A percentile compares a stretch with the other conserved stretches of the same genome.
phyloP scores from a whole-genome alignment of 2,888 invertebrate genomes.

The Habrosyne pyritoides region DNA sequence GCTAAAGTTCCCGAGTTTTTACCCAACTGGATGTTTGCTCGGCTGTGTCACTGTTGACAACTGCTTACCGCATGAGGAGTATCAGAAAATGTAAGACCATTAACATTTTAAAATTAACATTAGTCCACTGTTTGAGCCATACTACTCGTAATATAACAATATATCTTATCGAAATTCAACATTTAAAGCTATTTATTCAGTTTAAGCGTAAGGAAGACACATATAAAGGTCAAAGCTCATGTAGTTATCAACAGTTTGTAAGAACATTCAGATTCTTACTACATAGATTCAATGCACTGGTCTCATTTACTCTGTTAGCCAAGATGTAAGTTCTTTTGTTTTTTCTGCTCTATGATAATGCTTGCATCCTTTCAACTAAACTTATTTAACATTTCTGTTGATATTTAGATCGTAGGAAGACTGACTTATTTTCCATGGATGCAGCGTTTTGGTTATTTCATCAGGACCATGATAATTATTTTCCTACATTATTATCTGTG shows the following conservation, averaged over 20 bases:
- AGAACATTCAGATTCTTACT: too few relatives aligned
- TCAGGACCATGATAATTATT: background rate
- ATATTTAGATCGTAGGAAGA: background rate
- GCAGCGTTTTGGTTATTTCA: background rate
- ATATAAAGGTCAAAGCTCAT: too few relatives aligned
- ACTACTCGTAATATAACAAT: too few relatives aligned
- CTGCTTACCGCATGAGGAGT: slow-evolving; percentile 94
- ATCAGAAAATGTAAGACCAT: slow-evolving; percentile 82
- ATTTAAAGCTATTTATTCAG: too few relatives aligned
- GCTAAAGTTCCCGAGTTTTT: slow-evolving; percentile 90
- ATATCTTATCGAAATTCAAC: too few relatives aligned
- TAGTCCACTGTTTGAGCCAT: too few relatives aligned
- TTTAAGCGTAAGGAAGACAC: too few relatives aligned
- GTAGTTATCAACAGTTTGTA: too few relatives aligned
- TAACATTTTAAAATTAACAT: background rate
- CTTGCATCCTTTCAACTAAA: slow-evolving; percentile 27
- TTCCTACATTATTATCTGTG: too few relatives aligned
- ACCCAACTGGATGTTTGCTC: slow-evolving; percentile 93
- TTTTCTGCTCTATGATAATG: slow-evolving; percentile 10
- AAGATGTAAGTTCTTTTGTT: slow-evolving; percentile 90
- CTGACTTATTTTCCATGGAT: slow-evolving; percentile 21
- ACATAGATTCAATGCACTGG: slow-evolving; percentile 99
- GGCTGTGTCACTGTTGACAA: slow-evolving; percentile 95
- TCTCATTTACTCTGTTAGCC: slow-evolving; percentile 96
- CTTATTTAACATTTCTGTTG: background rate